Base-by-base conservation (phyloP, 1,140 invertebrate genomes). In the Anoplolepis gracilipes region DNA sequence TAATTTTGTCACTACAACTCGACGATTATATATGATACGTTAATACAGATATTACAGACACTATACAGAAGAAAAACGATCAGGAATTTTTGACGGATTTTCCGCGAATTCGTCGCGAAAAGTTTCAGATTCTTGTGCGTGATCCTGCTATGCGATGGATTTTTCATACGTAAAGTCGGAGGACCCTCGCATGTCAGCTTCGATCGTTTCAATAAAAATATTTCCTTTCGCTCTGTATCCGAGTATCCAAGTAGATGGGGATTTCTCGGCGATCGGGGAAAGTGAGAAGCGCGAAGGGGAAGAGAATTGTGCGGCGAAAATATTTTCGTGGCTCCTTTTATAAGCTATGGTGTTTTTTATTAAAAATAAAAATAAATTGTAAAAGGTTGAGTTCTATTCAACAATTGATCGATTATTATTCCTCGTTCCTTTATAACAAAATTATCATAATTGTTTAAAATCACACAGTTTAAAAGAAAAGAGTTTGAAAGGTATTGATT, bases 141-240 rank as follows among this genome's bases (percentile, higher is more conserved):
- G 86, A 78, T 88, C 78, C 42, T 42, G 19, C 62, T 19, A 1
- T 22, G 28, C 42, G 79, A 73, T 84, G 81, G 65, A 85, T 88
- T 82, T 65, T 46, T 25, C 28, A 25, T 49, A 28, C 36, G 79
- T 72, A 73, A 72, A 85, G 42, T 77, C 55, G 84, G 76, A 88
- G 84, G 72, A 72, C 64, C 72, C 88, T 88, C 72, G 57, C 67
- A 86, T 85, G 84, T 88, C 84, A 86, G 59, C 57, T 65, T 73
- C 84, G 75, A 89, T 87, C 85, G 85, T 90, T 87, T 75, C 85
- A 90, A 90, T 90, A 90, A 89, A 90, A 90, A 89, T 90, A 89
- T 89, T 89, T 90, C 69, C 85, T 87, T 69, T 59, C 36, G 39
- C 73, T 84, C 73, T 79, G 61, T 53, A 69, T 82, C 81, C 55